phyloP scores from a whole-genome alignment of 1,140 invertebrate species.

The Zaprionus capensis region DNA sequence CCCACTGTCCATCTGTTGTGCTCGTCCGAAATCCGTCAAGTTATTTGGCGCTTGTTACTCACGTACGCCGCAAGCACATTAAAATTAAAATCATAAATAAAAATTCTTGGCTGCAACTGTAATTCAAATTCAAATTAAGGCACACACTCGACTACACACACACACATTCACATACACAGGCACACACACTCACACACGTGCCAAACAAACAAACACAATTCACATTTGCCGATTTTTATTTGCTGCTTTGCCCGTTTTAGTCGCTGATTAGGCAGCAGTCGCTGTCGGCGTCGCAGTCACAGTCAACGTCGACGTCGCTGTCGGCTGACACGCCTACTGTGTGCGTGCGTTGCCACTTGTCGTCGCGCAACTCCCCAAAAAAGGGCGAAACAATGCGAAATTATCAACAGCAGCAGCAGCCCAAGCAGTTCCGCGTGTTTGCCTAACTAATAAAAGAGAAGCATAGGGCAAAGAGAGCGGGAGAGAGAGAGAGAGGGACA shows the following conservation, averaged over 20 bases:
- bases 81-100: conserved; percentile 74
- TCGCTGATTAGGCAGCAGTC: conserved; percentile 60
- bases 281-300: conserved; percentile 9
- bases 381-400: conserved; percentile 47
- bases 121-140: conserved; percentile 73
- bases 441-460: conserved; percentile 59
- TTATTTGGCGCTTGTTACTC: conserved; percentile 66
- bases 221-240: conserved; percentile 77
- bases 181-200: conserved; percentile 5
- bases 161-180: conserved; percentile 51
- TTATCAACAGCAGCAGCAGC: conserved; percentile 53
- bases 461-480: conserved; percentile 10
- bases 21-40: conserved; percentile 33
- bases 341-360: conserved; percentile 28
- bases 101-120: conserved; percentile 71
- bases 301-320: conserved; percentile 18
- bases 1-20: conserved; percentile 1
- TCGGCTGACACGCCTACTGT: conserved; percentile 24
- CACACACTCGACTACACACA: conserved; percentile 29
- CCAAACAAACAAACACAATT: conserved; percentile 43
- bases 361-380: conserved; percentile 36
- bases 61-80: conserved; percentile 68
- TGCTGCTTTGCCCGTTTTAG: conserved; percentile 75
- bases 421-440: conserved; percentile 55
- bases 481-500: conserved; percentile 4